Conservation (phyloP, 1,140 invertebrate species). For the Hyphantria cunea region DNA sequence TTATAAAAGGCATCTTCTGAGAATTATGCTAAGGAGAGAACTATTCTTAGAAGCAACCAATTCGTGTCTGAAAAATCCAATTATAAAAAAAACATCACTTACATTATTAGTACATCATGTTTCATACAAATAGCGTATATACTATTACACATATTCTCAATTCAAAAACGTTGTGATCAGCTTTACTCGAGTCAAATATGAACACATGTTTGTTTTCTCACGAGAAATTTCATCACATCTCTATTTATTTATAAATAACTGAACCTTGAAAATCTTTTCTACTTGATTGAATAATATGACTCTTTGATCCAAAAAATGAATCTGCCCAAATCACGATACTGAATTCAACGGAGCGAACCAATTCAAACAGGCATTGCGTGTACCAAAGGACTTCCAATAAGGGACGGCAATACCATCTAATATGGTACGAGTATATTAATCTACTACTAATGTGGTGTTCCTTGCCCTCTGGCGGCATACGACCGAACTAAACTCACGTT, state of each 20-base stretch:
- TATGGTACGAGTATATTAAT: slow-evolving; percentile 53
- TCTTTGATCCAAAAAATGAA: slow-evolving; percentile 38
- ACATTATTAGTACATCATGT: no score
- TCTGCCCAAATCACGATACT: slow-evolving; percentile 31
- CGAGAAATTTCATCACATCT: slow-evolving; percentile 13
- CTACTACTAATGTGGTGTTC: slow-evolving; percentile 57
- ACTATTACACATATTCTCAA: no score
- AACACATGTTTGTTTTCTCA: slow-evolving; percentile 2
- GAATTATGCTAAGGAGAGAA: no score
- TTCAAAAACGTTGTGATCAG: background rate
- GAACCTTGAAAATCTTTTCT: slow-evolving; percentile 31
- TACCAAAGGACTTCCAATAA: slow-evolving; percentile 59
- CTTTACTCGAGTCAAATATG: background rate
- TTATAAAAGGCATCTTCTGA: no score
- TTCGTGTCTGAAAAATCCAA: no score
- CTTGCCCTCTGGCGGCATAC: slow-evolving; percentile 45
- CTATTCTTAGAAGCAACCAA: no score
- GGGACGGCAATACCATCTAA: slow-evolving; percentile 32
- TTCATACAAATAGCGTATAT: no score
- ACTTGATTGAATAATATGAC: slow-evolving; percentile 30
- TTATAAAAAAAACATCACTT: background rate
- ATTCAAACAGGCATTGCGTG: slow-evolving; percentile 50
- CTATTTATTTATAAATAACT: slow-evolving; percentile 16
- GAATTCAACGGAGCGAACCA: slow-evolving; percentile 36
- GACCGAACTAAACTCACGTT: slow-evolving; percentile 46